Base-by-base conservation (phyloP, 2,888 invertebrate genomes). In the Caenorhabditis auriculariae region DNA sequence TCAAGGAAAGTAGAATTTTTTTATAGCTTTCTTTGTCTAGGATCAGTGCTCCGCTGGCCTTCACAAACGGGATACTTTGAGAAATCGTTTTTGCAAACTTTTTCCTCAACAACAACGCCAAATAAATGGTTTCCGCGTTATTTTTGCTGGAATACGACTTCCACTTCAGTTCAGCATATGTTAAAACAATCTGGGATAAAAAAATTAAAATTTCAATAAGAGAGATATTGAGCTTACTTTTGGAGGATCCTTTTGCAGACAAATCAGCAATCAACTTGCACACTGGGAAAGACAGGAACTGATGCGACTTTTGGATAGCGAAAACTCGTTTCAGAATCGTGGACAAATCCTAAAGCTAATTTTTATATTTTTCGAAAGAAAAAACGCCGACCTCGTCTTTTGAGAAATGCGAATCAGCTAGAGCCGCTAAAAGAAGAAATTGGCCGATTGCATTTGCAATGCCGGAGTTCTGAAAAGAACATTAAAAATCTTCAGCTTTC, bases 391-490 rank as follows among this genome's bases (percentile, higher is more conserved):
- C n/a, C 24, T 43, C 62, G 28, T 62, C 32, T 12, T 43, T 50
- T 51, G 49, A 62, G 1, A 42, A 12, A 4, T 35, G 42, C 23
- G 54, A 54, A 26, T 58, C 42, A 24, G 51, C 24, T 6, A 61
- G 46, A 2, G 58, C 47, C 1, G 58, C 47, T 15, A 60, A 51
- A 12, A 69, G 46, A 19, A 69, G 48, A 57, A 55, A 66, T 24
- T 72, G 69, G 12, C 65, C 72, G 17, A 72, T 64, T 9, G 60
- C 63, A 24, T 69, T 53, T 26, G 54, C 58, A 27, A 37, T 42
- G 4, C 54, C 64, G 24, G 49, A 42, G 1, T 62, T 59, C 66
- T 70, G 50, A 27, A 66, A 53, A 41, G 32, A 27, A 5, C 15
- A 27, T 27, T n/a, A 42, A 42, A 42, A 15, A 21, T 17, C 29